Evolutionary conservation across 2,113 vertebrate species (phyloP).

Genomic region (Coturnix japonica): DNA sequence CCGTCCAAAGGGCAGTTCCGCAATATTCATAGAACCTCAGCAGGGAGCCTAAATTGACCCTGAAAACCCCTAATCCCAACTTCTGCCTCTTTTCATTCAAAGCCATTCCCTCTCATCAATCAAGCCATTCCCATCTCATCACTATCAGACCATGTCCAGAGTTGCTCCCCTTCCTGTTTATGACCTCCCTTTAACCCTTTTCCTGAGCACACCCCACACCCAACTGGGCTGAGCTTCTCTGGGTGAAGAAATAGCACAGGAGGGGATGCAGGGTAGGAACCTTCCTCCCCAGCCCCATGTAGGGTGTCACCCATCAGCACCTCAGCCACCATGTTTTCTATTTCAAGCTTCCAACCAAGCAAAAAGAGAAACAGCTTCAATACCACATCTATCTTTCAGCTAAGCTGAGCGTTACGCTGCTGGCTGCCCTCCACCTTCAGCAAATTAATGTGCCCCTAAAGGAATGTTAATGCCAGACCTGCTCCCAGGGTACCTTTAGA

Average conservation of each 20-base stretch:
- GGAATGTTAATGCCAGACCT: accelerated
- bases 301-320: not conserved
- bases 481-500: not conserved
- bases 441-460: not conserved
- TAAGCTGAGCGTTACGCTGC: accelerated
- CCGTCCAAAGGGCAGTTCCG: not conserved
- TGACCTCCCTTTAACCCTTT: not conserved
- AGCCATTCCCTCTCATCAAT: not conserved
- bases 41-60: no score
- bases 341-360: not conserved
- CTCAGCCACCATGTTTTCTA: not conserved
- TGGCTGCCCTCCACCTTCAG: accelerated
- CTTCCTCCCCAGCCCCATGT: not conserved
- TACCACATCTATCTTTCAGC: not conserved
- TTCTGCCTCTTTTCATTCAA: not conserved
- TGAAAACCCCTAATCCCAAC: no score
- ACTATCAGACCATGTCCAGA: not conserved
- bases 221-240: not conserved
- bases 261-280: not conserved
- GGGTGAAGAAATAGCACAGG: not conserved
- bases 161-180: not conserved
- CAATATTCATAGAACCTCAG: not conserved
- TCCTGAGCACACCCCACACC: not conserved
- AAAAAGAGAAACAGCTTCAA: not conserved
- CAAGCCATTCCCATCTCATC: not conserved